These are phyloP conservation scores for Centruroides vittatus DNA, from an alignment of 1,140 invertebrate genomes.

Conservation along the genomic window DNA sequence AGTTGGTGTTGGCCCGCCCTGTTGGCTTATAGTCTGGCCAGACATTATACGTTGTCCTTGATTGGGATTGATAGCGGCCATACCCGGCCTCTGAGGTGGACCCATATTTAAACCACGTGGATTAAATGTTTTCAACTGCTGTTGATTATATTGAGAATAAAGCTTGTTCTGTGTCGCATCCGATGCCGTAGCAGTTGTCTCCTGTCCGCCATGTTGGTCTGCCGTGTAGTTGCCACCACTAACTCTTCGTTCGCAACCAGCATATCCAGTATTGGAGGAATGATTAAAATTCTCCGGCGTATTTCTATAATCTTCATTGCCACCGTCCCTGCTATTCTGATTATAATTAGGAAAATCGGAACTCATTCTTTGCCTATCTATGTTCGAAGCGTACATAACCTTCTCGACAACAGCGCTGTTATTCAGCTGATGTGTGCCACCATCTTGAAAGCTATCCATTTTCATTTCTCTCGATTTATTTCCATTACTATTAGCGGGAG, in stretches of 20 bases:
- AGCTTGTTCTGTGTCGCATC: constrained; percentile 11
- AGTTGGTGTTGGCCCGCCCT: constrained; percentile 65
- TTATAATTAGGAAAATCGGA: constrained; percentile 1
- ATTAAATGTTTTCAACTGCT: constrained; percentile 3
- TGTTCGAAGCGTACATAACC: not conserved
- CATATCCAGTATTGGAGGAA: not conserved
- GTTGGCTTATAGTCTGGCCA: constrained; percentile 51
- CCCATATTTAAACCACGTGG: not conserved
- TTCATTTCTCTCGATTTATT: constrained; percentile 4
- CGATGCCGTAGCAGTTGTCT: constrained; percentile 2
- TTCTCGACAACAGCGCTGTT: constrained; percentile 5
- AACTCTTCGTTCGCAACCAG: not conserved
- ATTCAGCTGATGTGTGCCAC: not conserved
- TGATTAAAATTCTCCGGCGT: constrained; percentile 4
- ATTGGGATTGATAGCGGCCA: constrained; percentile 1
- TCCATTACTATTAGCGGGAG: not conserved
- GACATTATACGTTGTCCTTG: constrained; percentile 40
- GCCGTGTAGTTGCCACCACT: constrained; percentile 1
- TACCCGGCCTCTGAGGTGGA: constrained; percentile 1
- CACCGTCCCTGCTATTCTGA: constrained; percentile 1
- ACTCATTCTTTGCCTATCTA: constrained; percentile 3
- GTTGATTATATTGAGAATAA: constrained; percentile 11
- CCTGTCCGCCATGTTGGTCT: constrained; percentile 12
- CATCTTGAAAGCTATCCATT: constrained; percentile 17
- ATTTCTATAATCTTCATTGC: constrained; percentile 6